Evolutionary conservation across 2,797 vertebrate species (phyloP).

Genomic region (Pipistrellus pygmaeus): DNA sequence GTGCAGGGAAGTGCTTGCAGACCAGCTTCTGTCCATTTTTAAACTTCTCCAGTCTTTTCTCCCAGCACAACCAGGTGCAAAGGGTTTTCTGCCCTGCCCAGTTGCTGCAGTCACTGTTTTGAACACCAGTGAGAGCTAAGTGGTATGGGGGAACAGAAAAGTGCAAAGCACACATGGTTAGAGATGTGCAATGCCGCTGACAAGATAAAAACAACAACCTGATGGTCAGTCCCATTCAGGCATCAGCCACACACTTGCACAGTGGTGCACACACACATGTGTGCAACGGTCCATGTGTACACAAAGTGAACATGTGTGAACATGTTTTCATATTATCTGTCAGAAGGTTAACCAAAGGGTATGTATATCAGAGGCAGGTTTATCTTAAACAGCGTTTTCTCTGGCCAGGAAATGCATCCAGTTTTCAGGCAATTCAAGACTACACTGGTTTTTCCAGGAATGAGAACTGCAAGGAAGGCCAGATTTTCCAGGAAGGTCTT

Average conservation of each 20-base stretch:
- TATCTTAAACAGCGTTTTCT: not conserved
- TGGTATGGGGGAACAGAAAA: not conserved
- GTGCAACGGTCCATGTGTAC: too few species aligned
- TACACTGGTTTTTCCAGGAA: not conserved
- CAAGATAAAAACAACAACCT: not conserved
- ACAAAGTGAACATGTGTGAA: not conserved
- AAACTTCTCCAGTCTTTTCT: not conserved
- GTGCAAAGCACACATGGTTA: not conserved
- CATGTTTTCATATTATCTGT: rapidly evolving
- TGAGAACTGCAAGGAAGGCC: not conserved
- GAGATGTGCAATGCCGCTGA: not conserved
- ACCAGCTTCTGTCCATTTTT: not conserved
- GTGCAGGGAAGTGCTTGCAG: not conserved
- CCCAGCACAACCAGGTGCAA: not conserved
- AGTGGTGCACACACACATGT: not conserved
- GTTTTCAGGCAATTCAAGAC: constrained; percentile 49
- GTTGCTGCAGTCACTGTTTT: not conserved
- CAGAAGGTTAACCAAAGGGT: not conserved
- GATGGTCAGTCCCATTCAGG: not conserved
- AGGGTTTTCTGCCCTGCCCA: not conserved
- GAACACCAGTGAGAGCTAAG: rapidly evolving
- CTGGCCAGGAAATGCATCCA: not conserved
- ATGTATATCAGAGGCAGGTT: not conserved
- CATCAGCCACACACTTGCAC: not conserved
- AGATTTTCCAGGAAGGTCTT: not conserved